These are phyloP conservation scores for Galerucella pusilla DNA, from an alignment of 2,888 invertebrate species.

Conservation along the genomic window DNA sequence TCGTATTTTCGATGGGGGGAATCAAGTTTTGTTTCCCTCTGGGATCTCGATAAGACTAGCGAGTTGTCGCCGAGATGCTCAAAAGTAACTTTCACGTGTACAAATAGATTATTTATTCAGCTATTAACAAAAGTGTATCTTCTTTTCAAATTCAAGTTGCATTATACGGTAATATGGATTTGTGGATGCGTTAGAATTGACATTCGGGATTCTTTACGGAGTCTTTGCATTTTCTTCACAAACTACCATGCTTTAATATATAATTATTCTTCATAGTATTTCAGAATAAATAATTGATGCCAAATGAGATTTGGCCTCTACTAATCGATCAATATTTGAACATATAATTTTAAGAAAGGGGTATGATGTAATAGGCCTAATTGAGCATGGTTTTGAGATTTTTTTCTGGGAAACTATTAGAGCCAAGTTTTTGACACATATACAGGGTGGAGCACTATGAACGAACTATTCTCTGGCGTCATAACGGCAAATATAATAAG, in stretches of 20 bases:
- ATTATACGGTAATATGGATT: constrained; percentile 52
- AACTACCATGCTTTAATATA: not conserved
- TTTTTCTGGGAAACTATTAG: no score
- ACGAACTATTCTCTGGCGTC: no score
- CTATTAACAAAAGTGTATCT: constrained; percentile 59
- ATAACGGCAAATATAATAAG: no score
- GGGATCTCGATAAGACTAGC: constrained; percentile 39
- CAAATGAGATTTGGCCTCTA: no score
- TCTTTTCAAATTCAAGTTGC: constrained; percentile 58
- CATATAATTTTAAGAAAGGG: no score
- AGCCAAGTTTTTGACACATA: no score
- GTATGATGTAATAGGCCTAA: no score
- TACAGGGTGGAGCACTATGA: no score
- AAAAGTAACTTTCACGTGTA: constrained; percentile 57
- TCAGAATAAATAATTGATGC: no score
- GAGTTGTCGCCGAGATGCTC: constrained; percentile 49
- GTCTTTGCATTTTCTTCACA: not conserved
- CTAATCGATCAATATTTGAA: no score
- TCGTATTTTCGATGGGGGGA: constrained; percentile 55
- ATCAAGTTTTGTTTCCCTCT: constrained; percentile 48
- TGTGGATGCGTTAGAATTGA: constrained; percentile 23
- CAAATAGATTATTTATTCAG: constrained; percentile 60
- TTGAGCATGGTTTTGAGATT: no score
- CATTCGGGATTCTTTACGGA: constrained; percentile 29
- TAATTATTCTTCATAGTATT: no score